Conservation (phyloP, 2,888 invertebrate genomes). For the Drosophila maculinotata region DNA sequence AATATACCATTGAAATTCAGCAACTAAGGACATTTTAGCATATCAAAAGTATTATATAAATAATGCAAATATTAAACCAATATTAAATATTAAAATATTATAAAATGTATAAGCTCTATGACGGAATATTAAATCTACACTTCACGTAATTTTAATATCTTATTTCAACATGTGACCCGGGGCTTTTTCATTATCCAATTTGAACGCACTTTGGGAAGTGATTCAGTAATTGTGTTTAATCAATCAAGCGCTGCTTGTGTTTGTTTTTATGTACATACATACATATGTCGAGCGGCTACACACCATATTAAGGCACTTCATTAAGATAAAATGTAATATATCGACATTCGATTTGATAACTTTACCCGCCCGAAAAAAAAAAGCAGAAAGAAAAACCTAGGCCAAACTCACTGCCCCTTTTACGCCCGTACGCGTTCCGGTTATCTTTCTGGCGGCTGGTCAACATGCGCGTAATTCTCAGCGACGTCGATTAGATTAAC, state of each 20-base stretch:
- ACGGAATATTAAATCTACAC: too few relatives aligned
- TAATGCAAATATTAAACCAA: background rate
- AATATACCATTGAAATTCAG: too few relatives aligned
- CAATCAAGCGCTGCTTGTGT: conserved; percentile 75
- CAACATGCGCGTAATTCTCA: conserved; percentile 71
- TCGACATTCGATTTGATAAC: conserved; percentile 68
- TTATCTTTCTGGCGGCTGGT: conserved; percentile 64
- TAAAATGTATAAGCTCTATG: too few relatives aligned
- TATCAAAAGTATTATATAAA: background rate
- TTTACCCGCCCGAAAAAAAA: conserved; percentile 9
- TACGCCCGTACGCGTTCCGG: conserved; percentile 51
- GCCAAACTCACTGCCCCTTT: conserved; percentile 16
- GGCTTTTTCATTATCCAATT: conserved; percentile 27
- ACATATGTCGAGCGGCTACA: conserved; percentile 39
- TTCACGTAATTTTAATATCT: too few relatives aligned
- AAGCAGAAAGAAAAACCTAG: conserved; percentile 22
- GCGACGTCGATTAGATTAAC: conserved; percentile 78
- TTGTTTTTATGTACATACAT: conserved; percentile 31
- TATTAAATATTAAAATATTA: background rate
- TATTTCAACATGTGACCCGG: conserved; percentile 49
- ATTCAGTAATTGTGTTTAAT: conserved; percentile 75
- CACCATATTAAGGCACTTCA: conserved; percentile 64
- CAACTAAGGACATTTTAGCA: too few relatives aligned
- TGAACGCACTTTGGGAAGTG: conserved; percentile 33
- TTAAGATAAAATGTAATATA: conserved; percentile 79